These are phyloP conservation scores for Orthosia gothica DNA, from an alignment of 2,888 invertebrate genomes.

Conservation along the genomic window DNA sequence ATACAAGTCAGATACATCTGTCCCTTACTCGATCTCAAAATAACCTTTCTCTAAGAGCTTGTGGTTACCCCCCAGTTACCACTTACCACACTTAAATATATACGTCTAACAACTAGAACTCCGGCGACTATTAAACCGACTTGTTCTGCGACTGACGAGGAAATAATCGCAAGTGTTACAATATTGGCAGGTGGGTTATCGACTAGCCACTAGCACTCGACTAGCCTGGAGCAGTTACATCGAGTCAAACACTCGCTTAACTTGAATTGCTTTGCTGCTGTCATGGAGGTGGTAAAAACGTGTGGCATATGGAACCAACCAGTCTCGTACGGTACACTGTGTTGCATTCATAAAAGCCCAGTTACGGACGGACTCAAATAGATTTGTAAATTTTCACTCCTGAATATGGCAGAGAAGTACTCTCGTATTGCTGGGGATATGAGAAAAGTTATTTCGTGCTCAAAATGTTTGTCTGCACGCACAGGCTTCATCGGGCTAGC, in stretches of 20 bases:
- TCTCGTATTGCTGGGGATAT: background rate
- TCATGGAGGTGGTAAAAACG: background rate
- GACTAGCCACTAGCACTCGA: slow-evolving; percentile 10
- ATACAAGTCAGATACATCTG: no score
- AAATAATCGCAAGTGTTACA: slow-evolving; percentile 21
- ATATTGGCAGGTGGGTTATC: slow-evolving; percentile 31
- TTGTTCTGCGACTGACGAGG: background rate
- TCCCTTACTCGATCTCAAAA: no score
- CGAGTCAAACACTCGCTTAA: slow-evolving; percentile 18
- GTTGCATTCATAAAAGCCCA: background rate
- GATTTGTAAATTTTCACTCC: background rate
- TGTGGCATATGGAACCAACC: background rate
- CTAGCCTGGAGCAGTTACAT: background rate
- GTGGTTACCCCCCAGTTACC: no score
- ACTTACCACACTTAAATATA: no score
- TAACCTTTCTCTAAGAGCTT: no score
- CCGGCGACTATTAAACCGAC: background rate
- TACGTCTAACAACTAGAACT: background rate
- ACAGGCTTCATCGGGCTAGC: background rate
- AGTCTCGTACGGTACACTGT: background rate
- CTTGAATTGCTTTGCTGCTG: slow-evolving; percentile 5
- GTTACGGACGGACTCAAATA: slow-evolving; percentile 3
- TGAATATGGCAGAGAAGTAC: background rate
- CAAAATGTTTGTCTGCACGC: background rate
- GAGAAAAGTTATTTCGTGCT: background rate